Conservation (phyloP, 30 jellyfish, hydroid and myxozoan genomes). For the Aurelia sp. region DNA sequence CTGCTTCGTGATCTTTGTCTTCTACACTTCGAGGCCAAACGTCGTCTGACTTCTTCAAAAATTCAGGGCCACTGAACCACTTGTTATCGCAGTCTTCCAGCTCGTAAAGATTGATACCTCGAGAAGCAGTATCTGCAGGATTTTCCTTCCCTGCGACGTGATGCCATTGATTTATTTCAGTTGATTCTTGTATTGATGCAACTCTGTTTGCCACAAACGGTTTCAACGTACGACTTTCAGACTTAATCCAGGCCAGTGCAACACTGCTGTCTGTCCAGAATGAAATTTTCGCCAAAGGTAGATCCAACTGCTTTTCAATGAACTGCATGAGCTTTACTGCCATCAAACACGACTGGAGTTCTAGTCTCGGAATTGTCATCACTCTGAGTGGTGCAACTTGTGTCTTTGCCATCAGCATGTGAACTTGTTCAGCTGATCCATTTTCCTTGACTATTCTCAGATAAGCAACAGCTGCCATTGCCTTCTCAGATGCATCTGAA, state of each 20-base stretch:
- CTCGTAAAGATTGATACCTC: constrained; percentile 38
- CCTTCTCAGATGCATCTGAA: constrained; percentile 70
- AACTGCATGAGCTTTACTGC: constrained; percentile 39
- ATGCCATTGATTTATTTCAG: constrained; percentile 50
- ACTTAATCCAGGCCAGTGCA: constrained; percentile 4
- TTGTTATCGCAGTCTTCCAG: constrained; percentile 23
- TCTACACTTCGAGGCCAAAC: constrained; percentile 44
- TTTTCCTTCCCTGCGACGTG: constrained; percentile 56
- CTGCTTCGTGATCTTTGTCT: constrained; percentile 9
- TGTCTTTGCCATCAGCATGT: constrained; percentile 54
- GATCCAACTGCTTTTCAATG: constrained; percentile 14
- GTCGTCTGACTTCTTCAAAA: constrained; percentile 11
- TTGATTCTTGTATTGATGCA: constrained; percentile 35
- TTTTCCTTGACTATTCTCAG: constrained; percentile 9
- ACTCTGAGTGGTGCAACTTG: not conserved
- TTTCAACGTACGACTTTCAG: constrained; percentile 23
- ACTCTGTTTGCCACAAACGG: constrained; percentile 67
- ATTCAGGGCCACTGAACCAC: constrained; percentile 64
- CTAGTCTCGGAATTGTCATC: constrained; percentile 51
- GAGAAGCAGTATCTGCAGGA: constrained; percentile 54
- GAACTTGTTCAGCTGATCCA: constrained; percentile 22
- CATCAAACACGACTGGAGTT: constrained; percentile 52
- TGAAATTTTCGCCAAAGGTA: constrained; percentile 13
- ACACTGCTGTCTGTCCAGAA: constrained; percentile 65
- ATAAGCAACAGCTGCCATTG: constrained; percentile 59